phyloP scores from a whole-genome alignment of 2,888 invertebrate genomes.

The Nezara viridula region DNA sequence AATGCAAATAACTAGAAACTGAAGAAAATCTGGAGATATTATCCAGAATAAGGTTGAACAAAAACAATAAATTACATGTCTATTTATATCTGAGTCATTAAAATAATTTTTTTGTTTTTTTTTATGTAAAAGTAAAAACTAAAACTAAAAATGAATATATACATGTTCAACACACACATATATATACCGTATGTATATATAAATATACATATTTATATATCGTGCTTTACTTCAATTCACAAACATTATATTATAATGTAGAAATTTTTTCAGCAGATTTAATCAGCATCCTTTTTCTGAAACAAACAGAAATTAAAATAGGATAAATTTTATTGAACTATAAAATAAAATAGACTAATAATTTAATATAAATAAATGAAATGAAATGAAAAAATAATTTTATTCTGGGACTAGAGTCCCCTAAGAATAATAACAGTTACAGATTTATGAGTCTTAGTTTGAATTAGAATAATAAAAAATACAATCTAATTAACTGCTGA shows the following conservation, averaged over 20 bases:
- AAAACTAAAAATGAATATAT: constrained; percentile 32
- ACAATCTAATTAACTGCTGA: no score
- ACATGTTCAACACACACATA: constrained; percentile 4
- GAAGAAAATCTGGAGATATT: background rate
- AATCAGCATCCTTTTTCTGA: constrained; percentile 35
- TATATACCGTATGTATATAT: constrained; percentile 16
- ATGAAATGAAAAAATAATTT: no score
- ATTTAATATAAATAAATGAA: no score
- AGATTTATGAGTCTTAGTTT: no score
- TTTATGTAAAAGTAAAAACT: constrained; percentile 28
- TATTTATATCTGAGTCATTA: background rate
- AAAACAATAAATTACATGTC: background rate
- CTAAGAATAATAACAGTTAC: no score
- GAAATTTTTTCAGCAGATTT: background rate
- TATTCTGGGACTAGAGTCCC: no score
- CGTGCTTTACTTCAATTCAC: background rate
- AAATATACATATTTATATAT: constrained; percentile 17
- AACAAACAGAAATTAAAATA: constrained; percentile 22
- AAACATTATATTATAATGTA: constrained; percentile 19
- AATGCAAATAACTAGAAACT: background rate
- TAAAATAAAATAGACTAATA: no score
- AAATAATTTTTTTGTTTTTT: constrained; percentile 20
- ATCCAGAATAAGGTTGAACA: background rate
- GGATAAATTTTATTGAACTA: background rate
- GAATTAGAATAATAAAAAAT: no score